These are phyloP conservation scores for Diadumene lineata DNA, from an alignment of 92 coral and sea anemone species.

Conservation along the genomic window DNA sequence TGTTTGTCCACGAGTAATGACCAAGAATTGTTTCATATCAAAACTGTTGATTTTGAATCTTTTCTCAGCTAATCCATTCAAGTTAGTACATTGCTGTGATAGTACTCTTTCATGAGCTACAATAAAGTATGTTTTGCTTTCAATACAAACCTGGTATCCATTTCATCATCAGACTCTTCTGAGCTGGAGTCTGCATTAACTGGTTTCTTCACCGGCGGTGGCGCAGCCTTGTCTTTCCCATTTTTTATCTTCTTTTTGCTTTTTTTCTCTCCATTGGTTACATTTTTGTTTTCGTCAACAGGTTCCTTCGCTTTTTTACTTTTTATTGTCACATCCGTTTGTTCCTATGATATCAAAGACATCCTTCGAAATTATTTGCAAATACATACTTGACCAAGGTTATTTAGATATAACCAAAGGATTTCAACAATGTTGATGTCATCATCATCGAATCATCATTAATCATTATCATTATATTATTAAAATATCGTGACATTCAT, in stretches of 20 bases:
- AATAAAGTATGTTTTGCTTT: too few species aligned
- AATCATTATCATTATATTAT: neutral
- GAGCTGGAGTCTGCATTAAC: conserved; percentile 58
- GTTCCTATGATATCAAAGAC: too few species aligned
- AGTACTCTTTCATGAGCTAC: too few species aligned
- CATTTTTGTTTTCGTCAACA: conserved; percentile 20
- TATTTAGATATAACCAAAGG: too few species aligned
- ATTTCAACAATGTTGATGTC: neutral
- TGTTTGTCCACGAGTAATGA: too few species aligned
- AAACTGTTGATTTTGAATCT: too few species aligned
- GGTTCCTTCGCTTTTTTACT: conserved; percentile 28
- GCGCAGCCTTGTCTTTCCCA: conserved; percentile 10
- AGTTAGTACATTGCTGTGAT: too few species aligned
- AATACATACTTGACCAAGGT: too few species aligned
- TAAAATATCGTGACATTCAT: too few species aligned
- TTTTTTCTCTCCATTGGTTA: conserved; percentile 13
- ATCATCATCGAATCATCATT: neutral
- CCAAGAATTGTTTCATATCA: too few species aligned
- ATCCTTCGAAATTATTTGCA: too few species aligned
- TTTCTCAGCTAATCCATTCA: too few species aligned
- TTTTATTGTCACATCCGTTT: conserved; percentile 35
- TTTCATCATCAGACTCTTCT: conserved; percentile 35
- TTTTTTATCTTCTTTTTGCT: conserved; percentile 27
- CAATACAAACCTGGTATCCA: conserved; percentile 43
- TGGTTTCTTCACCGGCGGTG: conserved; percentile 28